Percentiles rank a stretch among this genome's conserved stretches.
Evolutionary conservation across 2,113 vertebrate genomes (phyloP).

Genomic region (Syngnathus scovelli): DNA sequence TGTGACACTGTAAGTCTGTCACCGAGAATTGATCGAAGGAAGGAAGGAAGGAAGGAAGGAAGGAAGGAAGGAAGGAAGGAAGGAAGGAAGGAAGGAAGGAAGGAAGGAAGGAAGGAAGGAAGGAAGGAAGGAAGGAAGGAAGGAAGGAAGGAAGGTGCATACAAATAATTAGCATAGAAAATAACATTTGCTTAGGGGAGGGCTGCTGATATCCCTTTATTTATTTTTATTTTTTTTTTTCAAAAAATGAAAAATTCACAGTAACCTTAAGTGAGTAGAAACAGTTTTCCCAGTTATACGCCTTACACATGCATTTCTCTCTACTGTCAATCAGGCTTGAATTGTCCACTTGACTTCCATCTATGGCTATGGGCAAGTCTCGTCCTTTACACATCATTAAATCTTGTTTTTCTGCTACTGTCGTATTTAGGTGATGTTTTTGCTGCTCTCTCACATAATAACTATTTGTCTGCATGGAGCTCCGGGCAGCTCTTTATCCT

Average conservation of each 20-base stretch:
- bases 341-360: neutral
- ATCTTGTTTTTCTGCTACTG: neutral
- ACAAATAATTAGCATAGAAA: neutral
- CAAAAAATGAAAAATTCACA: neutral
- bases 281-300: neutral
- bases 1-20: constrained; percentile 78
- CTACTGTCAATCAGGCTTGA: no score
- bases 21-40: neutral
- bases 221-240: neutral
- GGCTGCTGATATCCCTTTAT: neutral
- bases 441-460: neutral
- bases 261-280: neutral
- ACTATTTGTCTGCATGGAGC: neutral
- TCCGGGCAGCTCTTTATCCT: constrained; percentile 1
- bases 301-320: neutral
- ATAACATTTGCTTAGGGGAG: neutral
- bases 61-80: neutral
- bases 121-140: neutral
- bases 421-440: neutral
- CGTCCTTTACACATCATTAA: constrained; percentile 1
- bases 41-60: neutral
- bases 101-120: neutral
- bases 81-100: neutral
- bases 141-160: neutral
- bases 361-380: neutral